Evolutionary conservation across 2,888 invertebrate genomes (phyloP).

Genomic region (Drosophila lutescens): DNA sequence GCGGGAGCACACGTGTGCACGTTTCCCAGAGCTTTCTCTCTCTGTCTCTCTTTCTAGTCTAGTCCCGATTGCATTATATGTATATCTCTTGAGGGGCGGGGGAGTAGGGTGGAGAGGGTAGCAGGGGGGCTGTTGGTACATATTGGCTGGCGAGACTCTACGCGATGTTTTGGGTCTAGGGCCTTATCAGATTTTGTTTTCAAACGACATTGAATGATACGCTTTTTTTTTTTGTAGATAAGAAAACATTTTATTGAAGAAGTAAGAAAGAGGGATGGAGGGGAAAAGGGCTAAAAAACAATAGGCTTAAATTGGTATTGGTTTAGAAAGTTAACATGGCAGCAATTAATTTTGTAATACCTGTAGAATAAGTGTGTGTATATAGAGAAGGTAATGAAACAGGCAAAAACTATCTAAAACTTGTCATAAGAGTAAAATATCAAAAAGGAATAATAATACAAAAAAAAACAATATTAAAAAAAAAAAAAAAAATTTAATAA

Average conservation of each 20-base stretch:
- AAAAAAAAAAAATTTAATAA: neutral
- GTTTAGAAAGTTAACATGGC: slow-evolving; percentile 34
- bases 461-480: too few relatives aligned
- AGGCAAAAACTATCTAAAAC: neutral
- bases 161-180: slow-evolving; percentile 47
- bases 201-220: slow-evolving; percentile 65
- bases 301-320: slow-evolving; percentile 11
- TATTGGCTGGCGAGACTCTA: slow-evolving; percentile 25
- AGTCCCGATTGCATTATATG: slow-evolving; percentile 29
- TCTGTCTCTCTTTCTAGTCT: slow-evolving; percentile 31
- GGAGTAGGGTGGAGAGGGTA: neutral
- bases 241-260: slow-evolving; percentile 26
- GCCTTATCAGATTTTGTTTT: slow-evolving; percentile 69
- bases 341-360: slow-evolving; percentile 32
- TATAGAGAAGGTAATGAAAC: neutral
- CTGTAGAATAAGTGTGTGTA: neutral
- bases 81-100: neutral
- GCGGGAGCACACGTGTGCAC: slow-evolving; percentile 63
- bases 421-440: too few relatives aligned
- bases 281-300: slow-evolving; percentile 5
- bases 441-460: neutral
- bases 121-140: slow-evolving; percentile 2
- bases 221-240: slow-evolving; percentile 30
- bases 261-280: slow-evolving; percentile 1
- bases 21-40: slow-evolving; percentile 51